Evolutionary conservation across 1,140 invertebrate species (phyloP), one percentile per base, ranked within the genome.

Genomic region (Drosophila trapezifrons): DNA sequence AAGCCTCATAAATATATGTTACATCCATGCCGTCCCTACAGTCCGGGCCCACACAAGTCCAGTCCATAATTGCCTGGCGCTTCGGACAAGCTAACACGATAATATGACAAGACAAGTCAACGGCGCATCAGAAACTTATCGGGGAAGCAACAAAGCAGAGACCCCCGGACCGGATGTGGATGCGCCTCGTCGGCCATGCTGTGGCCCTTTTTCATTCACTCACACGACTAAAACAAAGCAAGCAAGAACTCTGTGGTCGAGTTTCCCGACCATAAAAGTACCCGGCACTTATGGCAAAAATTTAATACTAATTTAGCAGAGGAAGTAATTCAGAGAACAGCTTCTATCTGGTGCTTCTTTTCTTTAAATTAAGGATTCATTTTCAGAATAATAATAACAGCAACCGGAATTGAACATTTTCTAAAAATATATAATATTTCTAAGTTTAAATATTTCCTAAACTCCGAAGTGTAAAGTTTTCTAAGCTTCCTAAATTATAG

Each of bases 41-140:
- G 2, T 66, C 65, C 22, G 20, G 67, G 73, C 78, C 78, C 78
- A 78, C 75, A 77, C 75, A 82, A 37, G 58, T 71, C 74, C 80
- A 75, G 55, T 43, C 56, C 73, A 54, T 86, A 87, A 86, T 86
- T 82, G 83, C 47, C 67, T 70, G 79, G 77, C 66, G 74, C 87
- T 81, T 90, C 77, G 86, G 82, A 86, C 86, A 90, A 67, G 72
- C 67, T 38, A 90, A 90, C 87, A 80, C 71, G 82, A 90, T 80
- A 78, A 89, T 90, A 86, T 83, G 86, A 90, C 87, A 90, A 71
- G 87, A 73, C 72, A 59, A 90, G 77, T 84, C 82, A 85, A 54
- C 82, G 83, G 54, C 64, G 60, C 82, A 87, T 78, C 83, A 47
- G 47, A 67, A 76, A 87, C 60, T 79, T 83, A 80, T 86, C 83